A percentile compares a stretch with the other conserved stretches of the same genome.
phyloP scores from a whole-genome alignment of 2,888 invertebrate species.

The Iphiclides podalirius region DNA sequence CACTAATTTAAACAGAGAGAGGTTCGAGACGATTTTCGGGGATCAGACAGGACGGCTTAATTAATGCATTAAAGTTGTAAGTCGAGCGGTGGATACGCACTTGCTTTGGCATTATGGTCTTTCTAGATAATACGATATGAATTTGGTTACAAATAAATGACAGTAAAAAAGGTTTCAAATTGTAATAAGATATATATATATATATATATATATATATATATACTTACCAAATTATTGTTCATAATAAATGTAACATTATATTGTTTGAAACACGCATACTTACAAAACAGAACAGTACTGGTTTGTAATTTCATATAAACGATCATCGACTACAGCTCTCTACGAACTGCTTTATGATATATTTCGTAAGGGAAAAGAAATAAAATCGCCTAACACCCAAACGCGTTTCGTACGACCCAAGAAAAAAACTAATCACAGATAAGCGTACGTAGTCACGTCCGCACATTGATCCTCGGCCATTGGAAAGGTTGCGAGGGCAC shows the following conservation, averaged over 20 bases:
- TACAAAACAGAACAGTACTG: too few species aligned
- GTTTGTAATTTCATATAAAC: too few species aligned
- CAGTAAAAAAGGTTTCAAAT: slow-evolving; percentile 17
- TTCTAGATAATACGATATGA: neutral
- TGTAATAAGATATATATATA: too few species aligned
- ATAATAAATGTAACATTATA: too few species aligned
- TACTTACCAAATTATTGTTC: too few species aligned
- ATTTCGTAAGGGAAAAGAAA: too few species aligned
- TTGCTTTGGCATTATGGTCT: slow-evolving; percentile 20
- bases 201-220: too few species aligned
- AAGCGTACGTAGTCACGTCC: slow-evolving; percentile 51
- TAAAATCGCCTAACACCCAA: slow-evolving; percentile 30
- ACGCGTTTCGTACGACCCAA: slow-evolving; percentile 52
- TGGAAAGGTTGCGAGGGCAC: slow-evolving; percentile 68
- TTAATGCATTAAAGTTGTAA: slow-evolving; percentile 68
- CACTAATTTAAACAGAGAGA: slow-evolving; percentile 73
- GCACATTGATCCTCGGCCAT: slow-evolving; percentile 60
- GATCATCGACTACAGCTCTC: too few species aligned
- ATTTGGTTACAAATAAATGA: neutral
- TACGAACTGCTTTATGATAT: too few species aligned
- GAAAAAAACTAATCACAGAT: slow-evolving; percentile 70
- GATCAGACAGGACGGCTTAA: slow-evolving; percentile 63
- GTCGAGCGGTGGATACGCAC: slow-evolving; percentile 30
- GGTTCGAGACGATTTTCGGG: slow-evolving; percentile 67
- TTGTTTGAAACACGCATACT: too few species aligned